phyloP scores from a whole-genome alignment of 2,113 vertebrate species.

The Cebidichthys violaceus region DNA sequence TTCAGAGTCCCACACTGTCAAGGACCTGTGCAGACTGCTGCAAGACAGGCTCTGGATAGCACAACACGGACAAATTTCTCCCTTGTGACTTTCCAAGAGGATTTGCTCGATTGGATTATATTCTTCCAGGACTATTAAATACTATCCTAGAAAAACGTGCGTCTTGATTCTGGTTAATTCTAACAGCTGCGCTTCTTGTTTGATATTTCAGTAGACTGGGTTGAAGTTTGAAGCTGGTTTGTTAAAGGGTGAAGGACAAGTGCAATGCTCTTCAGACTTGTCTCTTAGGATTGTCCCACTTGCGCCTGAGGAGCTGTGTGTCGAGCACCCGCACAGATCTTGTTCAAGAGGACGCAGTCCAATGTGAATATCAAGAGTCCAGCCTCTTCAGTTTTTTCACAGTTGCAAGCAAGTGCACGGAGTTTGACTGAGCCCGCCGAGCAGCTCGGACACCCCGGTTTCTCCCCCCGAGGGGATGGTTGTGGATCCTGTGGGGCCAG shows the following conservation, averaged over 20 bases:
- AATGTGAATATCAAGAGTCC: conserved; percentile 67
- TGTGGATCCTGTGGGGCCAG: conserved; percentile 88
- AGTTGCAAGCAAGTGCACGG: conserved; percentile 60
- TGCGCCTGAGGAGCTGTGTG: conserved; percentile 88
- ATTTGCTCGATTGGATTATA: conserved; percentile 75
- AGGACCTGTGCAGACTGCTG: conserved; percentile 67
- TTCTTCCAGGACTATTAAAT: conserved; percentile 43
- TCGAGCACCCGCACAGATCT: conserved; percentile 75
- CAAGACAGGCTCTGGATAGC: conserved; percentile 66
- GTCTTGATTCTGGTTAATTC: background rate
- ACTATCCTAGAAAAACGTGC: conserved; percentile 13
- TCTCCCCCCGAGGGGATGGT: conserved; percentile 93
- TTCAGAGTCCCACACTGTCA: conserved; percentile 64
- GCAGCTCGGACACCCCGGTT: conserved; percentile 73
- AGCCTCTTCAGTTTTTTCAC: conserved; percentile 39
- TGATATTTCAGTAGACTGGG: conserved; percentile 17
- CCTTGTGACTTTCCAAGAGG: conserved; percentile 49
- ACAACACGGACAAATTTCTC: conserved; percentile 66
- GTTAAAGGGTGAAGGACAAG: conserved; percentile 69
- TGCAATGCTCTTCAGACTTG: conserved; percentile 68
- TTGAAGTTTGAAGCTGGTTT: conserved; percentile 45
- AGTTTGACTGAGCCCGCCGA: conserved; percentile 53
- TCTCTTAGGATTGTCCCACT: conserved; percentile 84
- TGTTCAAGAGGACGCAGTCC: conserved; percentile 58
- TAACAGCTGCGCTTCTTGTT: conserved; percentile 24